These are phyloP conservation scores for Plectropomus leopardus DNA, from an alignment of 2,113 vertebrate genomes.

Conservation along the genomic window DNA sequence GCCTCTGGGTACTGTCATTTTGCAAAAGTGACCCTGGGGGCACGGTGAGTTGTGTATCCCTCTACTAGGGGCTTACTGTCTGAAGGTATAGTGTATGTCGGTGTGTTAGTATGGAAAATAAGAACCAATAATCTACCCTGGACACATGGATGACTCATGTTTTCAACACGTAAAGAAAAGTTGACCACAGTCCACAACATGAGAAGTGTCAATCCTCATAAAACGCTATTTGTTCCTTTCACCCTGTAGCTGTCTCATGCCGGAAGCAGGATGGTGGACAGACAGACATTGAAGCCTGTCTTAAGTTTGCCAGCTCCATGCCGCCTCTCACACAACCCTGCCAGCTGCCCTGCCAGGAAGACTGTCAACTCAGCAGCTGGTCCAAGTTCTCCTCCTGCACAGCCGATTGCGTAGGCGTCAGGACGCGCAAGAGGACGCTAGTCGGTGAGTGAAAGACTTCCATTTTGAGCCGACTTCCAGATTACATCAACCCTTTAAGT, in stretches of 20 bases:
- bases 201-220: neutral
- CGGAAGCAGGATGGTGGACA: constrained; percentile 93
- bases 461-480: neutral
- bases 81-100: neutral
- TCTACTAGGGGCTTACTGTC: neutral
- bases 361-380: constrained; percentile 96
- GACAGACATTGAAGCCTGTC: constrained; percentile 90
- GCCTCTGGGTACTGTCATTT: no score
- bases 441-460: constrained; percentile 86
- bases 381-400: constrained; percentile 96
- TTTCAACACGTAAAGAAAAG: neutral
- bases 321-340: constrained; percentile 92
- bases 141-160: neutral
- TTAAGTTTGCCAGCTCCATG: constrained; percentile 88
- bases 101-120: neutral
- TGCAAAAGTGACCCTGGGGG: no score
- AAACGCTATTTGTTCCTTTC: neutral
- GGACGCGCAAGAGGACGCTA: constrained; percentile 91
- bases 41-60: no score
- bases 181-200: neutral
- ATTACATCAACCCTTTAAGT: neutral
- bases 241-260: constrained; percentile 92
- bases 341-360: constrained; percentile 96
- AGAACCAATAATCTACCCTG: neutral
- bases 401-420: constrained; percentile 93